phyloP scores from a whole-genome alignment of 2,888 invertebrate species.

The Drosophila birchii region DNA sequence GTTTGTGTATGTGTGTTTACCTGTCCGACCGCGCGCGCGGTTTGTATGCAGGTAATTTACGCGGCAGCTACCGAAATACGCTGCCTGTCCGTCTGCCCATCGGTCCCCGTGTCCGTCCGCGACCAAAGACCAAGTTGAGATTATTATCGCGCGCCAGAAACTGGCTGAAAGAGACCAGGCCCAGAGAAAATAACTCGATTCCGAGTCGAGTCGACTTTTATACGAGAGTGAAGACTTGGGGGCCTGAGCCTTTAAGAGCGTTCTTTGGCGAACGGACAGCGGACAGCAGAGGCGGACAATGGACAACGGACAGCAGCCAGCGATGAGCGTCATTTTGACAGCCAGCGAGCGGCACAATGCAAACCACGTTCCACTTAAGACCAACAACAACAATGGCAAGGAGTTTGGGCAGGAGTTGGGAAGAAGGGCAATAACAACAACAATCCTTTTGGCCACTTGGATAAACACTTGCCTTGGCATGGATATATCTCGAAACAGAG shows the following conservation, averaged over 20 bases:
- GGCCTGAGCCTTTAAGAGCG: conserved; percentile 22
- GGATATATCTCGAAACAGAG: conserved; percentile 29
- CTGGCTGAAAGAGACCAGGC: conserved; percentile 52
- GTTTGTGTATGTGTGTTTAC: conserved; percentile 61
- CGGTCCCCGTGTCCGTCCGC: conserved; percentile 22
- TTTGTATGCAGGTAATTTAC: conserved; percentile 84
- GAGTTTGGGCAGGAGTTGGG: conserved; percentile 6
- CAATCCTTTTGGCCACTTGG: conserved; percentile 78
- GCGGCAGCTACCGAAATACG: conserved; percentile 85
- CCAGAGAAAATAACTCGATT: conserved; percentile 51
- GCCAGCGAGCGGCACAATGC: conserved; percentile 77
- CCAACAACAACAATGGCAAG: conserved; percentile 26
- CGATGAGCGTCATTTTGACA: conserved; percentile 83
- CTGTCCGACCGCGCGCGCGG: conserved; percentile 63
- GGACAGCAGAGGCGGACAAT: conserved; percentile 7
- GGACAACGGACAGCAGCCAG: conserved; percentile 30
- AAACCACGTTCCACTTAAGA: conserved; percentile 80
- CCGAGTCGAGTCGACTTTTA: conserved; percentile 41
- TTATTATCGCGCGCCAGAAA: conserved; percentile 83
- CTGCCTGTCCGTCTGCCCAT: conserved; percentile 44
- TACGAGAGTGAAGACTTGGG: conserved; percentile 37
- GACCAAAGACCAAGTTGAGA: conserved; percentile 70
- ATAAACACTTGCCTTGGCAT: conserved; percentile 71
- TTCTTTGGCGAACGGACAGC: conserved; percentile 31
- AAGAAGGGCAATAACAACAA: conserved; percentile 17